Evolutionary conservation across 2,797 vertebrate species (phyloP).

Genomic region (Sciaenops ocellatus): DNA sequence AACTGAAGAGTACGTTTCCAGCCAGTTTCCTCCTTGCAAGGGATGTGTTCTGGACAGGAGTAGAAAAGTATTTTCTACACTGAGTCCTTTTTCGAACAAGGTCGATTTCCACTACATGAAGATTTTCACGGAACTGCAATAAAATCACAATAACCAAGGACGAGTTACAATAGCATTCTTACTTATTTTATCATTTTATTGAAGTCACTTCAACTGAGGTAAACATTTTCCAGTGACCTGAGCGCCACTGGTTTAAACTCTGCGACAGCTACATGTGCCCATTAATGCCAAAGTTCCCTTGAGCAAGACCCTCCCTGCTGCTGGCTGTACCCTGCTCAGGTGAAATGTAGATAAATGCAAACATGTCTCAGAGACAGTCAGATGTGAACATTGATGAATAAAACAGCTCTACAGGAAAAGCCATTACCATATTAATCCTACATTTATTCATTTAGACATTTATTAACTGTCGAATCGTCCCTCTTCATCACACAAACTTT

Average conservation of each 20-base stretch:
- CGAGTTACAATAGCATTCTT: not conserved
- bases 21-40: not conserved
- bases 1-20: not conserved
- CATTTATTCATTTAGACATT: not conserved
- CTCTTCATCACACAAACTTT: conserved; percentile 8
- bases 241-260: not conserved
- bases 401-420: conserved; percentile 1
- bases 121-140: no score
- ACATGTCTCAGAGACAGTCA: conserved; percentile 15
- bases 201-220: not conserved
- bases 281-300: conserved; percentile 36
- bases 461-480: not conserved
- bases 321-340: conserved; percentile 27
- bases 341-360: conserved; percentile 24
- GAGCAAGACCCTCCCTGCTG: not conserved
- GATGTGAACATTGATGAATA: not conserved
- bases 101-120: not conserved
- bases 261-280: not conserved
- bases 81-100: not conserved
- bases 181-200: not conserved
- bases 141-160: no score
- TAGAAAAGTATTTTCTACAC: not conserved
- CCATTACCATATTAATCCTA: not conserved
- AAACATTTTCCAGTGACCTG: not conserved
- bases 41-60: not conserved